Evolutionary conservation across 2,113 vertebrate genomes (phyloP).

Genomic region (Rutilus rutilus): DNA sequence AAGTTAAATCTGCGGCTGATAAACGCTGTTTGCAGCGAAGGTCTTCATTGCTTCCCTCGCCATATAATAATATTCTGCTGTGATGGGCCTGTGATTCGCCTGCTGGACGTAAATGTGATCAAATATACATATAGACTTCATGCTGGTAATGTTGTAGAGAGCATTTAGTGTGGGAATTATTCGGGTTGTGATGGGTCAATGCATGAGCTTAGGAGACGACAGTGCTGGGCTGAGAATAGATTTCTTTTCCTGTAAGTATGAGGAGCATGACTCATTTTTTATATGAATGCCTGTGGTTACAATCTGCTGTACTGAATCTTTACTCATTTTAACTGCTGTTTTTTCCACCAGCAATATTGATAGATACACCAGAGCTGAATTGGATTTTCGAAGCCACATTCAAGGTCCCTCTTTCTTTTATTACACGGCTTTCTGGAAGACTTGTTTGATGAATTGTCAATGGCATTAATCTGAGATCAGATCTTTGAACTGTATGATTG

Average conservation of each 20-base stretch:
- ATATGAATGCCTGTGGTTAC: background rate
- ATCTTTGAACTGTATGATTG: background rate
- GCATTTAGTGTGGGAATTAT: conserved; percentile 23
- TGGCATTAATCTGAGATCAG: background rate
- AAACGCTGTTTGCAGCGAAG: background rate
- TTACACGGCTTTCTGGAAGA: background rate
- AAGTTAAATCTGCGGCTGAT: conserved; percentile 49
- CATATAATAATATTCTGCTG: conserved; percentile 1
- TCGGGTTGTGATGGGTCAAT: conserved; percentile 25
- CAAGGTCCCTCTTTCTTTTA: conserved; percentile 5
- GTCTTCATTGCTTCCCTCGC: conserved; percentile 12
- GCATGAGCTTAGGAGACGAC: background rate
- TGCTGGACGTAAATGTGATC: background rate
- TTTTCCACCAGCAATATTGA: conserved; percentile 34
- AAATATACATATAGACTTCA: conserved; percentile 9
- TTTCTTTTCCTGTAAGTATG: background rate
- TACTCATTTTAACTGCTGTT: background rate
- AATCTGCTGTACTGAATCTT: background rate
- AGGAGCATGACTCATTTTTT: background rate
- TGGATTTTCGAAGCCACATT: background rate
- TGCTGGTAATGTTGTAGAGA: background rate
- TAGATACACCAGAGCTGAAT: conserved; percentile 19
- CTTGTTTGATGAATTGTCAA: background rate
- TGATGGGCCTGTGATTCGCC: conserved; percentile 20
- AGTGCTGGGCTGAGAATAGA: background rate